Evolutionary conservation across 2,113 vertebrate species (phyloP).

Genomic region (Oostethus manadensis): DNA sequence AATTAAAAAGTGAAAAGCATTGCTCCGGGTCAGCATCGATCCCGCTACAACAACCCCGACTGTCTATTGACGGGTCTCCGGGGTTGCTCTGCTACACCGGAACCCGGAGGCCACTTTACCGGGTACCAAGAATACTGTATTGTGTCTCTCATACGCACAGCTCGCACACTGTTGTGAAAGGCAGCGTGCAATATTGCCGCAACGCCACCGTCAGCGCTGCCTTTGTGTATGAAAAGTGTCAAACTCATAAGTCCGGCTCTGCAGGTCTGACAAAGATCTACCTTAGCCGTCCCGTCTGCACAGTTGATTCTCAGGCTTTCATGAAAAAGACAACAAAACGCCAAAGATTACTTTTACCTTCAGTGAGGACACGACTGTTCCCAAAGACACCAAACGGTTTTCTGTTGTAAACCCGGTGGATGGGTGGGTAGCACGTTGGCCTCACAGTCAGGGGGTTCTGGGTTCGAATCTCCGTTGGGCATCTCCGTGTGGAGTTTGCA

Average conservation of each 20-base stretch:
- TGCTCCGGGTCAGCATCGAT: conserved; percentile 58
- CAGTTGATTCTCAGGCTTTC: too few species aligned
- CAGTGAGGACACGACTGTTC: too few species aligned
- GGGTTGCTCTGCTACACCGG: conserved; percentile 40
- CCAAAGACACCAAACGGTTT: too few species aligned
- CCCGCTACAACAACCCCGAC: conserved; percentile 56
- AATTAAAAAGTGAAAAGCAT: conserved; percentile 55
- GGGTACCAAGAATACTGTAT: conserved; percentile 13
- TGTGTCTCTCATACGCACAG: conserved; percentile 21
- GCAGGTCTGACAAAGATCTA: too few species aligned
- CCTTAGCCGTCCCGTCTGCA: too few species aligned
- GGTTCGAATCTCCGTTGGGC: too few species aligned
- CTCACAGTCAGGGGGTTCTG: too few species aligned
- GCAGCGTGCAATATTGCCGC: conserved; percentile 33
- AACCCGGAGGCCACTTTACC: conserved; percentile 44
- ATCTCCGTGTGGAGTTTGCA: too few species aligned
- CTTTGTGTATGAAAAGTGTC: conserved; percentile 22
- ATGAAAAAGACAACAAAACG: too few species aligned
- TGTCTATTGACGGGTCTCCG: conserved; percentile 62
- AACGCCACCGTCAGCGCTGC: conserved; percentile 11
- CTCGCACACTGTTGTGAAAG: conserved; percentile 5
- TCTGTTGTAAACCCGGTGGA: too few species aligned
- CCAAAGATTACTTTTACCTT: too few species aligned
- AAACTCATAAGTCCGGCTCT: conserved; percentile 22
- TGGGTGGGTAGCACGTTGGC: too few species aligned